Evolutionary conservation across 2,113 vertebrate species (phyloP).

Genomic region (Osmerus eperlanus): DNA sequence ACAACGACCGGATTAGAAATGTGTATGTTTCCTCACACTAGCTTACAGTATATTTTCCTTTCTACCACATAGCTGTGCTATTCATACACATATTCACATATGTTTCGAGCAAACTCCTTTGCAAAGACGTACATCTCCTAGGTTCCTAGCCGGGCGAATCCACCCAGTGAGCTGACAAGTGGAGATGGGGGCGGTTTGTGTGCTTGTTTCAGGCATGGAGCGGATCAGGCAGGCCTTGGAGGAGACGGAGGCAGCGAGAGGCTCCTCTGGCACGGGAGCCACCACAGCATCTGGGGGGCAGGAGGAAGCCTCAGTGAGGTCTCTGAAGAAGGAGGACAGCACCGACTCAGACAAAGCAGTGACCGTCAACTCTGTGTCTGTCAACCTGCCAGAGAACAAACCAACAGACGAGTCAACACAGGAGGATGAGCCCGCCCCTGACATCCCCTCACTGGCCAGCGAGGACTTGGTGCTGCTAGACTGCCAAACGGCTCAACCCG

Average conservation of each 20-base stretch:
- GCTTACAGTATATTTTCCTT: no score
- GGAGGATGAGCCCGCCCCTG: constrained; percentile 54
- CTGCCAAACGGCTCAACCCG: constrained; percentile 59
- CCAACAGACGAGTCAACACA: constrained; percentile 60
- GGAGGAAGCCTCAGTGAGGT: constrained; percentile 43
- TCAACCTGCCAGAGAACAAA: constrained; percentile 43
- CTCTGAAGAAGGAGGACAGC: constrained; percentile 58
- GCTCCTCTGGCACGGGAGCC: constrained; percentile 32
- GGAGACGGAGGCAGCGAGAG: constrained; percentile 57
- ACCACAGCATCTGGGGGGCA: constrained; percentile 27
- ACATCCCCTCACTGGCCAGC: constrained; percentile 44
- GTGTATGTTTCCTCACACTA: no score
- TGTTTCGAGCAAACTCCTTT: no score
- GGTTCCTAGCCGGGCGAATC: not conserved
- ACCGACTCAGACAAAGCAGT: constrained; percentile 46
- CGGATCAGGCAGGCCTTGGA: constrained; percentile 80
- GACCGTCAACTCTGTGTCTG: constrained; percentile 50
- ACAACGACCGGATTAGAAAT: no score
- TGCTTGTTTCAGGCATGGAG: constrained; percentile 78
- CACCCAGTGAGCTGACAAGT: not conserved
- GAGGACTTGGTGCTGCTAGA: constrained; percentile 66
- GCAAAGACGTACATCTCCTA: no score
- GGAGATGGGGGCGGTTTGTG: constrained; percentile 10
- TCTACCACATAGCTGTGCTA: no score
- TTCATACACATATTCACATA: no score